Evolutionary conservation across 2,113 vertebrate genomes (phyloP), one percentile per base, ranked within the genome.

Genomic region (Irena cyanogastra): DNA sequence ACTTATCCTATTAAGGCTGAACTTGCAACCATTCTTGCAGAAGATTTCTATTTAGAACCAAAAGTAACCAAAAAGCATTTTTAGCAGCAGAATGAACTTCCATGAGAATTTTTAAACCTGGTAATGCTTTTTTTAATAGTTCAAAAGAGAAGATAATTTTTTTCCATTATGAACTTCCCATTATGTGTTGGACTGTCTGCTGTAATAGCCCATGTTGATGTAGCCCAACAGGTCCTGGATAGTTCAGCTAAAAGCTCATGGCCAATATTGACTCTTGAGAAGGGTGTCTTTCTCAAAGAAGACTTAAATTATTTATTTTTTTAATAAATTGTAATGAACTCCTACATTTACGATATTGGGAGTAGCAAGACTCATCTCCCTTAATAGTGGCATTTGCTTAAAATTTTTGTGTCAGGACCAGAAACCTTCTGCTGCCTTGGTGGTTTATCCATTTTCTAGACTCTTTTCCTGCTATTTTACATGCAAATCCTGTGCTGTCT

Each of bases 271-370:
- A 19, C 37, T 59, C 37, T 13, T 37, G 31, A 83, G n/a, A 53
- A 85, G 30, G 37, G 2, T 60, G 2, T 76, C 12, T 33, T 72
- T n/a, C 22, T 86, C 35, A 81, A 53, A 16, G 26, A 70, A 47
- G 7, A 31, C 10, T 45, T 59, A 54, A 61, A 52, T 52, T 5
- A 65, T n/a, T 41, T 44, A 1, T 19, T 52, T 23, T 33, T 49
- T 3, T 20, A 41, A 12, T 41, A 41, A 24, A 23, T 52, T 57
- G 45, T 17, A 50, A 30, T 54, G 50, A 68, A 16, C 80, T 22
- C 1, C 8, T 4, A 17, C 2, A 0, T 23, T 39, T 16, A 16
- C 9, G 0, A 60, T 24, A 39, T 4, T n/a, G 8, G 13, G 7
- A 41, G 13, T 44, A 56, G 19, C 39, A 76, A 72, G 41, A 72